Base-by-base conservation (phyloP, 2,888 invertebrate species). In the Colletes collaris region DNA sequence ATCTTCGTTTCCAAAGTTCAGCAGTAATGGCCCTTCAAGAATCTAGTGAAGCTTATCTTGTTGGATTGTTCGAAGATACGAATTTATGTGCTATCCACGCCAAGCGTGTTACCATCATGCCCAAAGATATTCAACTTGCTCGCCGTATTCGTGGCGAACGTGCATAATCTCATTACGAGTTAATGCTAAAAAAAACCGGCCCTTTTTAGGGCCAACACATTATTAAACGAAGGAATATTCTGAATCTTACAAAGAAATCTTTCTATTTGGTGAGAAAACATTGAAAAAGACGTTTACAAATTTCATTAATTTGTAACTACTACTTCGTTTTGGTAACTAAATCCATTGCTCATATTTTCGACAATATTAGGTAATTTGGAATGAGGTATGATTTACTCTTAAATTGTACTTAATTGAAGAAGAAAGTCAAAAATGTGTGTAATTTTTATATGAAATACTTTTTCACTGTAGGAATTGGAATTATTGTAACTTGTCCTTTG, bases 11-110 rank as follows among this genome's bases (percentile, higher is more conserved):
- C 71, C 96, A 96, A 91, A 95, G 95, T 85, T 95, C 96, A 0
- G 96, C 96, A 4, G 95, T 96, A 4, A 95, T 95, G 93, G 96
- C 96, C 70, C 92, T 96, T 37, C 96, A 96, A 85, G 95, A 95
- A 83, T 94, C 94, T 0, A 94, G 95, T 87, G 93, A 96, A 90
- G 94, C 94, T 82, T 94, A 96, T 88, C 90, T 96, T 56, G 96
- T 96, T 8, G 96, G 96, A 2, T 19, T 84, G 11, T 82, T 84
- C 6, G 82, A 82, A 56, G 84, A 84, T 8, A 82, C 84, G 27
- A 84, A 84, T 7, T 58, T 80, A 13, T 84, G 82, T 35, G 84
- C 84, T 0, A 82, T 84, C 19, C 79, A 84, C 13, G 82, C 79
- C 8, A 84, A 84, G 19, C 74, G 82, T 11, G 79, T 82, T 2